Evolutionary conservation across 2,888 invertebrate species (phyloP).

Genomic region (Sacculina carcini): DNA sequence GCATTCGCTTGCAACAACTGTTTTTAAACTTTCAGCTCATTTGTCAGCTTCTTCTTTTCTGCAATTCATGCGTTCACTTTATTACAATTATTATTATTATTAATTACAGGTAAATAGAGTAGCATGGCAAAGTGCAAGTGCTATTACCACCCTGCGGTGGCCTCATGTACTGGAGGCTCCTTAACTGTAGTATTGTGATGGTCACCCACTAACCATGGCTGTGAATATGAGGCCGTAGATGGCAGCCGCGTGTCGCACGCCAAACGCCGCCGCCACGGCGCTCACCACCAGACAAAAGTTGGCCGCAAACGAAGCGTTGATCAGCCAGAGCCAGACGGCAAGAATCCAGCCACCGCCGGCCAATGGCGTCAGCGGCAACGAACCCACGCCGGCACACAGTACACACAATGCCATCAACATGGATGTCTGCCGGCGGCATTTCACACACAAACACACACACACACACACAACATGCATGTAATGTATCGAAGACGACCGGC

Average conservation of each 20-base stretch:
- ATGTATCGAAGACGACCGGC: background rate
- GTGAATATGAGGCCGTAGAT: constrained; percentile 13
- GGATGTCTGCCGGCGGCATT: constrained; percentile 15
- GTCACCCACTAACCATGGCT: constrained; percentile 11
- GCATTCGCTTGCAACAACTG: no score
- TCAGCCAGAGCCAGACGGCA: constrained; percentile 18
- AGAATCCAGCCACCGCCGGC: constrained; percentile 16
- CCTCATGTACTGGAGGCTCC: no score
- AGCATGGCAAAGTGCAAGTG: no score
- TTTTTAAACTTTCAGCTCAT: no score
- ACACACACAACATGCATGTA: background rate
- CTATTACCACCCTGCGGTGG: no score
- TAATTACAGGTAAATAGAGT: no score
- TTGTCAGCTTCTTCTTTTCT: no score
- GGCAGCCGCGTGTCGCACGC: constrained; percentile 17
- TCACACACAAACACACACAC: constrained; percentile 9
- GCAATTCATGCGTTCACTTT: no score
- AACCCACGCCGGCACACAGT: constrained; percentile 14
- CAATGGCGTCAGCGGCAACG: constrained; percentile 15
- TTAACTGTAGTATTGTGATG: no score
- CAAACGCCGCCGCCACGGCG: constrained; percentile 19
- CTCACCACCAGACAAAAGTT: constrained; percentile 20
- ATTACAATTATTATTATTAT: no score
- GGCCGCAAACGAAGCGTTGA: constrained; percentile 19
- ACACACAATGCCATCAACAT: constrained; percentile 9